Base-by-base conservation (phyloP, 2,888 invertebrate genomes). In the Lordiphosa fenestrarum region DNA sequence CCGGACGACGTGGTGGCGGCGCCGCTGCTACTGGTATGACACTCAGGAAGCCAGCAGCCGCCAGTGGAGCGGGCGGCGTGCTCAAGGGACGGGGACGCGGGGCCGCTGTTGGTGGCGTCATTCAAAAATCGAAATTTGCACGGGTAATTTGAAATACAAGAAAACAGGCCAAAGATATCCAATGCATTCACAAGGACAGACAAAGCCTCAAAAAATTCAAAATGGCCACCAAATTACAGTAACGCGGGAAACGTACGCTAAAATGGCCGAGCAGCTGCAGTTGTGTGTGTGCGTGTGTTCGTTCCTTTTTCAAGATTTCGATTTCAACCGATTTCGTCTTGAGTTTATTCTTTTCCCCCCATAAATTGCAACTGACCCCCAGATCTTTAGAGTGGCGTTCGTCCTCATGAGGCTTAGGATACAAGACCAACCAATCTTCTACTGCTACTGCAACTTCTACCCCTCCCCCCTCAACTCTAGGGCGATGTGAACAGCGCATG, bases 401-500 rank as follows among this genome's bases (percentile, higher is more conserved):
- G 65, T 65, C 63, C 50, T 62, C 54, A 57, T 63, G 66, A 39
- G 66, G 66, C 65, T 80, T 9, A 76, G 81, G 84, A 83, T 68
- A 80, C 76, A 55, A 82, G 72, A 56, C 54, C 73, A 56, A 76
- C 83, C 57, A 67, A 56, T 64, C 73, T 70, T 52, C 59, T 49
- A 53, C 59, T 62, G 30, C 57, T 50, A 55, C 71, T 71, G 66
- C 72, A 35, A 48, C 55, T 71, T 62, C 76, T 65, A 74, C 76
- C 66, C 66, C 65, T 63, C 85, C 86, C 74, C 85, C 84, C 73
- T 73, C 78, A 59, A 49, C 92, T 93, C 91, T 93, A 96, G 95
- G 96, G 96, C 90, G 96, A 96, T 92, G 95, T 96, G 84, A 96
- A 96, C 92, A 96, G 97, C 92, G 94, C 95, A 83, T 98, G 98